These are phyloP conservation scores for Acanthis flammea DNA, from an alignment of 2,797 vertebrate genomes.

Conservation along the genomic window DNA sequence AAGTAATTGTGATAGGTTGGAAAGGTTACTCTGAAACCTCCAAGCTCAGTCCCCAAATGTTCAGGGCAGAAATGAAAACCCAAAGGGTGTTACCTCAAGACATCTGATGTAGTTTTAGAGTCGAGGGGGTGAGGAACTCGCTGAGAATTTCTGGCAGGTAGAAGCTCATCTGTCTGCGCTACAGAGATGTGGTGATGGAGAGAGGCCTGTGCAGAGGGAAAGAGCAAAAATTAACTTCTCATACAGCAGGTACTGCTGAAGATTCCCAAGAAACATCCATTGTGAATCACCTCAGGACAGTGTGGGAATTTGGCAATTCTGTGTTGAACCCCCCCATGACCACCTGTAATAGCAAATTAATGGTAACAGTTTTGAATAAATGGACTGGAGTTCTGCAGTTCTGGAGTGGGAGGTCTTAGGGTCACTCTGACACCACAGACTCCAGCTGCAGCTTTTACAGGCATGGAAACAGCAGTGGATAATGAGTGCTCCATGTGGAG, in stretches of 20 bases:
- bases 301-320: rapidly evolving
- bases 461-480: rapidly evolving
- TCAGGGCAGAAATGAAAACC: neutral
- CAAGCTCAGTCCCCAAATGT: neutral
- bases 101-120: conserved; percentile 98
- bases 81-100: conserved; percentile 85
- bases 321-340: neutral
- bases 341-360: neutral
- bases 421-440: neutral
- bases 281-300: neutral
- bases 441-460: neutral
- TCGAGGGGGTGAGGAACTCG: conserved; percentile 93
- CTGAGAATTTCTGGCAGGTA: conserved; percentile 88
- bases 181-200: conserved; percentile 97
- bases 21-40: neutral
- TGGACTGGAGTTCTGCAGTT: neutral
- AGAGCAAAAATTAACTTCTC: neutral
- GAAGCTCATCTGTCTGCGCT: conserved; percentile 90
- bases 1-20: neutral
- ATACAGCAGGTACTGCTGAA: neutral
- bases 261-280: neutral
- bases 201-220: conserved; percentile 82
- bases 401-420: neutral
- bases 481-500: neutral
- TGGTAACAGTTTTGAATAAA: neutral